These are phyloP conservation scores for Perca flavescens DNA, from an alignment of 2,113 vertebrate species.

Conservation along the genomic window DNA sequence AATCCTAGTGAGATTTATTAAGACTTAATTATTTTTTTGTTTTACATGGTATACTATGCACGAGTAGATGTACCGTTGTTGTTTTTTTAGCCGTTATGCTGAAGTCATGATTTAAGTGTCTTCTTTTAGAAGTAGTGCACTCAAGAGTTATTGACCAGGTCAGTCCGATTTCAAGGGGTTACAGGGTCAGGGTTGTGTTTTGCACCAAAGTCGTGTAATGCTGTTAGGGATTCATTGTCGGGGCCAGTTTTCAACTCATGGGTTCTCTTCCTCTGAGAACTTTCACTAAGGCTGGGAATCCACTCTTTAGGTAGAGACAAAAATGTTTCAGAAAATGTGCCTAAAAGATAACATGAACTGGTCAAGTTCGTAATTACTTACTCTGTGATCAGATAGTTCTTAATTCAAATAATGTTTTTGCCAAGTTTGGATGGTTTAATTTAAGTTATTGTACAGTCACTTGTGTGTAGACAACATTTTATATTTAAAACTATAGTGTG, in stretches of 20 bases:
- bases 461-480: no score
- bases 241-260: not conserved
- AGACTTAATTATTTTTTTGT: not conserved
- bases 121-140: not conserved
- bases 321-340: not conserved
- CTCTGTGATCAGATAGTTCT: not conserved
- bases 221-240: not conserved
- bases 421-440: not conserved
- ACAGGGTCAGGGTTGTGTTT: not conserved
- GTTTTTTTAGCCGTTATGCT: not conserved
- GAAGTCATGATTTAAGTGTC: not conserved
- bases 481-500: no score
- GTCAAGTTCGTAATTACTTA: not conserved
- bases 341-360: not conserved
- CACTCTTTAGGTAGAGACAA: not conserved
- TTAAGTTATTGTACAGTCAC: no score
- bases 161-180: not conserved
- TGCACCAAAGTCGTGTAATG: not conserved
- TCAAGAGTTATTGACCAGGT: not conserved
- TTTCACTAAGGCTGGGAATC: not conserved
- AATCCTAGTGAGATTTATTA: not conserved
- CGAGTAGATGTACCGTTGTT: not conserved
- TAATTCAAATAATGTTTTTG: not conserved
- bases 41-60: not conserved
- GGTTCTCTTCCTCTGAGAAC: not conserved